Base-by-base conservation (phyloP, 2,888 invertebrate species). In the Dolichopus griseipennis region DNA sequence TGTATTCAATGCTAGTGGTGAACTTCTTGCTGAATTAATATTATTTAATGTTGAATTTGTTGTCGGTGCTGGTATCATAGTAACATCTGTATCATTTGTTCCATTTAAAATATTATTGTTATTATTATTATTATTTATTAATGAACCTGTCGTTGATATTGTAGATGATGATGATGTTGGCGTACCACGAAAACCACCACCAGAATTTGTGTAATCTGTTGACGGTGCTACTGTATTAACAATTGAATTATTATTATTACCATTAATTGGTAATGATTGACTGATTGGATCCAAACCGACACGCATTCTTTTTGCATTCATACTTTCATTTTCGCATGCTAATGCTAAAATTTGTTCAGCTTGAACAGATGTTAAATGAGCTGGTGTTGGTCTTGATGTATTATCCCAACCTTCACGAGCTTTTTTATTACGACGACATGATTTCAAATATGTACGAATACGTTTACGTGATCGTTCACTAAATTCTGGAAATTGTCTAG, bases 301-400 rank as follows among this genome's bases (percentile, higher is more conserved):
- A 73, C 96, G 88, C 96, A 97, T 97, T 78, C 96, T 88, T 84
- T 97, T 97, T 70, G 96, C 97, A 83, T 97, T 97, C 83, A 95
- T 91, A 83, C 94, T 94, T 84, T 97, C 97, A 81, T 97, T 97
- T 84, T 97, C 97, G 83, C 97, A 97, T 71, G 97, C 97, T 78
- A 92, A 90, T 73, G 96, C 95, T 79, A 97, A 84, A 78, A 97
- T 94, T 83, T 95, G 93, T 82, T 97, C 97, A 67, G 97, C 97
- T 83, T 95, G 95, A 73, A 95, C 95, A 74, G 96, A 96, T 67
- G 97, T 97, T 78, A 97, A 86, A 84, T 97, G 97, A 72, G 97
- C 96, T 73, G 96, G 96, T 67, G 96, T 96, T 71, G 96, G 95
- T 76, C 96, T 88, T 72, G 93, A 90, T 93, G 87, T 84, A 70